Evolutionary conservation across 2,797 vertebrate species (phyloP), one percentile per base, ranked within the genome.

Genomic region (Pelochelys cantorii): DNA sequence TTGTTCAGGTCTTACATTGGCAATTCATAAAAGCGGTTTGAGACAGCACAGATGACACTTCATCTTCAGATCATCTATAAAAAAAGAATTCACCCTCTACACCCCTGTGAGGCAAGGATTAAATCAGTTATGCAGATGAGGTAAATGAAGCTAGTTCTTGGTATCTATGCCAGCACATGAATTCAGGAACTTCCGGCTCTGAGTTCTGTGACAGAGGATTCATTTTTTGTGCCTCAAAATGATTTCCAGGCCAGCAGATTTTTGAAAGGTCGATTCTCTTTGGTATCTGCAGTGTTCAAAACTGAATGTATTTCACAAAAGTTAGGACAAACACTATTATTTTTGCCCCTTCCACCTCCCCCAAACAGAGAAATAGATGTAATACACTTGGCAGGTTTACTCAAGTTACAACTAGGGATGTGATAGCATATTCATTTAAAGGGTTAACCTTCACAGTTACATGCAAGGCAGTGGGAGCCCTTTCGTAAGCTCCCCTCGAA

Each of bases 121-220:
- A 85, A 31, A 81, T 77, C 80, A 7, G 74, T 23, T 79, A 88
- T 42, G 11, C 1, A 22, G 37, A 81, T 52, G 71, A 92, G 78
- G 78, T 62, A 88, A 82, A 34, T 68, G 34, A 57, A 37, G 81
- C 23, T 48, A 48, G 42, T 48, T 48, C 42, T 48, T 48, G 42
- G 8, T 7, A 71, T 5, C 9, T 55, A 2, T 1, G 2, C 22
- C 59, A 23, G 79, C 27, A 17, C 54, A 10, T 27, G 59, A 82
- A 8, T 37, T 3, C 1, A 0, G 34, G 52, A 11, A 1, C 3
- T 1, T 7, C 22, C 4, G 1, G 3, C 55, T 54, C 78, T 22
- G 9, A 55, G 37, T 56, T n/a, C 52, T 1, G 7, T 5, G 31
- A 3, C 56, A 79, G 42, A 15, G 20, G 5, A 27, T 48, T 1